Percentiles rank a stretch among this genome's conserved stretches.
These are phyloP conservation scores for Eudemis profundana DNA, from an alignment of 2,888 invertebrate genomes.

Conservation along the genomic window DNA sequence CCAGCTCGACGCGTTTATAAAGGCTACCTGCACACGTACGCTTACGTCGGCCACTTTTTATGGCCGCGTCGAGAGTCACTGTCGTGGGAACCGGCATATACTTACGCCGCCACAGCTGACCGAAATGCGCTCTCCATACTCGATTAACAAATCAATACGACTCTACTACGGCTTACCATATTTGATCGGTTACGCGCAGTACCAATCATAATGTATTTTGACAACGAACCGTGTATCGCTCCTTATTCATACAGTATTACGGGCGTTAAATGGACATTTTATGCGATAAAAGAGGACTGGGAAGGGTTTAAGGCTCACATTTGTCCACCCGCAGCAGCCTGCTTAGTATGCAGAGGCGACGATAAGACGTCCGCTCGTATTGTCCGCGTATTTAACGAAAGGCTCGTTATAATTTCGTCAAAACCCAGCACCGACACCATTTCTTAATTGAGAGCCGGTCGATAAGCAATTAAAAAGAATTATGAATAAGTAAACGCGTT, in stretches of 20 bases:
- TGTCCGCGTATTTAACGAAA: constrained; percentile 64
- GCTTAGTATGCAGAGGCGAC: constrained; percentile 68
- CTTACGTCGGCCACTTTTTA: constrained; percentile 81
- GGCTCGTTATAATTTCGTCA: constrained; percentile 74
- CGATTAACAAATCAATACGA: constrained; percentile 83
- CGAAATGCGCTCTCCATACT: constrained; percentile 84
- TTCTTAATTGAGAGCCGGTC: constrained; percentile 61
- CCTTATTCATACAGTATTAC: constrained; percentile 57
- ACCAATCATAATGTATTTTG: constrained; percentile 68
- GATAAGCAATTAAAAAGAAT: constrained; percentile 41
- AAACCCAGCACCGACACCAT: constrained; percentile 67
- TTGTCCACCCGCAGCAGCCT: constrained; percentile 58
- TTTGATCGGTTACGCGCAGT: constrained; percentile 63
- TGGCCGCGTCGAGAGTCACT: constrained; percentile 79
- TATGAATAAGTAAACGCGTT: constrained; percentile 56
- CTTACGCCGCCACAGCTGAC: constrained; percentile 83
- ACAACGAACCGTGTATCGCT: constrained; percentile 59
- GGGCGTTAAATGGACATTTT: constrained; percentile 49
- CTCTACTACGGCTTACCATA: constrained; percentile 70
- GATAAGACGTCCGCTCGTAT: constrained; percentile 74
- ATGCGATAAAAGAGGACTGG: constrained; percentile 39
- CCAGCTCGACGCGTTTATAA: constrained; percentile 71
- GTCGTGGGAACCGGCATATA: constrained; percentile 84
- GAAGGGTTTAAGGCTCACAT: constrained; percentile 59
- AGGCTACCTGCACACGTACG: constrained; percentile 81